Conservation (phyloP, 2,797 vertebrate genomes). For the Karalla daura region DNA sequence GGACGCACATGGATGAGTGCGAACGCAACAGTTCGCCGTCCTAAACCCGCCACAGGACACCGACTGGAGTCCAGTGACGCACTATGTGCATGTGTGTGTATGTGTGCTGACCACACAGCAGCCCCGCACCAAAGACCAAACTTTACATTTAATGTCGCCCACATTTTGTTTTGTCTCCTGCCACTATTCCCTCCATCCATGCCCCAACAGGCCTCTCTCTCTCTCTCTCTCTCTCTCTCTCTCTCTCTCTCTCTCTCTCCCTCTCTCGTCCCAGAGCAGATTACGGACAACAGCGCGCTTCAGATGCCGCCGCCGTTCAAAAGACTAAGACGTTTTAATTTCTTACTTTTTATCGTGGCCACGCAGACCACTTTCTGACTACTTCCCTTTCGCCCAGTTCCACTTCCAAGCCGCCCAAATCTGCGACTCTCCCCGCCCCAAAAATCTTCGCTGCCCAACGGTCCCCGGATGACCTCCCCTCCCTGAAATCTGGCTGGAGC, state of each 20-base stretch:
- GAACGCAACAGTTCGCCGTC: not conserved
- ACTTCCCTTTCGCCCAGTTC: conserved; percentile 71
- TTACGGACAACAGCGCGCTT: conserved; percentile 64
- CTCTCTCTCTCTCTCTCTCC: conserved; percentile 24
- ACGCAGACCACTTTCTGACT: conserved; percentile 79
- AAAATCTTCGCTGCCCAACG: conserved; percentile 73
- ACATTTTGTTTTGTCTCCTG: conserved; percentile 32
- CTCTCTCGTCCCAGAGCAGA: conserved; percentile 73
- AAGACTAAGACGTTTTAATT: conserved; percentile 81
- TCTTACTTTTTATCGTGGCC: conserved; percentile 83
- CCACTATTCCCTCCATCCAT: conserved; percentile 16
- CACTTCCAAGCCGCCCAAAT: conserved; percentile 78
- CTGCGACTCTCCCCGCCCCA: conserved; percentile 59
- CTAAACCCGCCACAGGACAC: not conserved
- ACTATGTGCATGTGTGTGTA: not conserved
- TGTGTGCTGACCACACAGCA: conserved; percentile 67
- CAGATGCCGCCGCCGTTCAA: conserved; percentile 48
- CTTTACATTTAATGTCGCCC: conserved; percentile 53
- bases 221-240: conserved; percentile 24
- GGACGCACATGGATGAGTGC: not conserved
- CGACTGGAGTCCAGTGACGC: not conserved
- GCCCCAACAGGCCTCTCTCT: conserved; percentile 38
- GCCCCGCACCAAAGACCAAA: conserved; percentile 36
- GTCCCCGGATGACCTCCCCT: conserved; percentile 78
- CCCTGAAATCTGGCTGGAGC: conserved; percentile 79